phyloP scores from a whole-genome alignment of 2,113 vertebrate species.

The Limanda limanda region DNA sequence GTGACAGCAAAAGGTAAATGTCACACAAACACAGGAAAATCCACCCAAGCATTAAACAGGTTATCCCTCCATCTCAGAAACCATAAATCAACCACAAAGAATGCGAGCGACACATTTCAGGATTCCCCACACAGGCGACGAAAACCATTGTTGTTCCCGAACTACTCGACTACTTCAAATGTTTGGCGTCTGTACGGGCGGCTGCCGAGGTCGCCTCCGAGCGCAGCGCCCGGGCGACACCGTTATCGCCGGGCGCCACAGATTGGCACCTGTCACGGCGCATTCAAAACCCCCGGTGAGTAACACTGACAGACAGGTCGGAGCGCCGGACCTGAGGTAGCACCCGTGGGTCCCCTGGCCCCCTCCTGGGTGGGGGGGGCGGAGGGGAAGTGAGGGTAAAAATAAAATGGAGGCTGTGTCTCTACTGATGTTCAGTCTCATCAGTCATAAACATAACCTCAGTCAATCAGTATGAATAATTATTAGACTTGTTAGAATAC shows the following conservation, averaged over 20 bases:
- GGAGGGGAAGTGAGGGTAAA: conserved; percentile 37
- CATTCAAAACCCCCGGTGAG: conserved; percentile 59
- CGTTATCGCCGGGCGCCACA: conserved; percentile 54
- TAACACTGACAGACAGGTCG: conserved; percentile 77
- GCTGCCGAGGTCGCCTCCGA: conserved; percentile 51
- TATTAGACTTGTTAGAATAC: neutral
- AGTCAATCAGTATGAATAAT: neutral
- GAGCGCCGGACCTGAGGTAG: conserved; percentile 63
- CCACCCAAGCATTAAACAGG: conserved; percentile 50
- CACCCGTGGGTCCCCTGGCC: conserved; percentile 62
- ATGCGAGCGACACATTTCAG: conserved; percentile 43
- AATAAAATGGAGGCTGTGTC: conserved; percentile 46
- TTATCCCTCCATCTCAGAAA: conserved; percentile 51
- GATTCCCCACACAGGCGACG: conserved; percentile 19
- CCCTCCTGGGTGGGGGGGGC: conserved; percentile 11
- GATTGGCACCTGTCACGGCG: conserved; percentile 80
- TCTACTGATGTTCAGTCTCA: neutral
- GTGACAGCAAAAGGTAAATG: conserved; percentile 65
- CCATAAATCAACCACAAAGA: conserved; percentile 68
- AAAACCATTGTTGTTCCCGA: conserved; percentile 53
- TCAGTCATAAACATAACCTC: neutral
- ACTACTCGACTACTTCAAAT: conserved; percentile 38
- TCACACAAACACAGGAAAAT: conserved; percentile 43
- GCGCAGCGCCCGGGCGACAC: conserved; percentile 43
- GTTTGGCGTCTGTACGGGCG: conserved; percentile 66